Base-by-base conservation (phyloP, 2,888 invertebrate genomes). In the Drosophila subsilvestris region DNA sequence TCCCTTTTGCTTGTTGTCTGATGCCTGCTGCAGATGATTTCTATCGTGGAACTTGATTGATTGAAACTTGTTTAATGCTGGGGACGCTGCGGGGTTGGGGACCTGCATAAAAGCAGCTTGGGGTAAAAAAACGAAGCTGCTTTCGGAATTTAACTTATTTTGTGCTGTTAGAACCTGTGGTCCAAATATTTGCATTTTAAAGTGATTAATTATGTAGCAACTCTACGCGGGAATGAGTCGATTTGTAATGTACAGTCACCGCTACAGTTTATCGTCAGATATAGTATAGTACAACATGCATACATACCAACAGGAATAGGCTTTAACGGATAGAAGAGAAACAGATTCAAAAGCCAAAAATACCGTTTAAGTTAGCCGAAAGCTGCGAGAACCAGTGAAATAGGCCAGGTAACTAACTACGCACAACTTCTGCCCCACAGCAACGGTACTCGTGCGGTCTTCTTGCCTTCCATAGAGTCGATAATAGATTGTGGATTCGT, bases 21-120 rank as follows among this genome's bases (percentile, higher is more conserved):
- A 55, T 44, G 47, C 54, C 18, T 72, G 63, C 73, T 78, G 70
- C 29, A 74, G 79, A 79, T 79, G 79, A 79, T 79, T 79, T 77
- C 79, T 77, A 77, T 75, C 79, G 53, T 72, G 75, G 75, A 83
- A 86, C 68, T 83, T 86, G 82, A 83, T 83, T 83, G 82, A 83
- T 83, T 86, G 86, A 86, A 83, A 66, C 67, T 66, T 68, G 50
- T 5, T 14, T 18, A 29, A 18, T 14, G 68, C 44, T 42, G 20
- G 29, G 18, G 5, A 18, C 37, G 43, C 14, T 50, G 10, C 20
- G 29, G 12, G 17, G n/a, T n/a, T n/a, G n/a, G n/a, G 6, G 22
- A 4, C 37, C 8, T 17, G 10, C 12, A 14, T 37, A 25, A 29
- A 42, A 50, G 45, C 65, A 51, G 62, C 68, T 76, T 56, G 65